These are phyloP conservation scores for Terebella lapidaria DNA, from an alignment of 2,888 invertebrate genomes.

Conservation along the genomic window DNA sequence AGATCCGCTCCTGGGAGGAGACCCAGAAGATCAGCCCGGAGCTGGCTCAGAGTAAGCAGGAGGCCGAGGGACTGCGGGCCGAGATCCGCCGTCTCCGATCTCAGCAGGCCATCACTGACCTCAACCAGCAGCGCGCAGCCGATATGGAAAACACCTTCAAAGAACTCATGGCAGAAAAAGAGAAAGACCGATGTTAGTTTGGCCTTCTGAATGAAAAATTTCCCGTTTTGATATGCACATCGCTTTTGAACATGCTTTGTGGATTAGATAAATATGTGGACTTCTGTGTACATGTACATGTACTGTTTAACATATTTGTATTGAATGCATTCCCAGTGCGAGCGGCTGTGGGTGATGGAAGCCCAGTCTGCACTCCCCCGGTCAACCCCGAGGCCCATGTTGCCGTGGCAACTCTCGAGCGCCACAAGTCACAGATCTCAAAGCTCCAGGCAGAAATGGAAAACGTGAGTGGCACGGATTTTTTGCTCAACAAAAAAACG, in stretches of 20 bases:
- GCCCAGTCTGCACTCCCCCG: too few relatives aligned
- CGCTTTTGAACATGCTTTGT: too few relatives aligned
- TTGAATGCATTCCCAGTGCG: too few relatives aligned
- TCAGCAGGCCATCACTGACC: not conserved
- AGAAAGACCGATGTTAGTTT: not conserved
- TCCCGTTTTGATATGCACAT: not conserved
- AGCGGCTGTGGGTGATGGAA: too few relatives aligned
- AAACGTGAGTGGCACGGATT: not conserved
- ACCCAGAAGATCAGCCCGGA: constrained; percentile 32
- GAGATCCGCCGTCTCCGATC: constrained; percentile 4
- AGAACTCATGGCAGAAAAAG: constrained; percentile 3
- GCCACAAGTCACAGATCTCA: constrained; percentile 30
- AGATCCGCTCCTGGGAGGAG: constrained; percentile 26
- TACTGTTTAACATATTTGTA: too few relatives aligned
- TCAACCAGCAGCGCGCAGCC: not conserved
- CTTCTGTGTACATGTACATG: too few relatives aligned
- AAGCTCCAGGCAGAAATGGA: constrained; percentile 15
- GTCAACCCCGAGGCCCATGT: not conserved
- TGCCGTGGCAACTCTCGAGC: constrained; percentile 24
- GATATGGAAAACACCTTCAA: constrained; percentile 3
- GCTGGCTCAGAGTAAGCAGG: constrained; percentile 1
- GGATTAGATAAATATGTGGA: too few relatives aligned
- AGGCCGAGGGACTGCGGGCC: constrained; percentile 1
- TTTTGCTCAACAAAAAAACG: too few relatives aligned
- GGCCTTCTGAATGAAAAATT: not conserved